Evolutionary conservation across 1,140 invertebrate genomes (phyloP).

Genomic region (Drosophila dunni): DNA sequence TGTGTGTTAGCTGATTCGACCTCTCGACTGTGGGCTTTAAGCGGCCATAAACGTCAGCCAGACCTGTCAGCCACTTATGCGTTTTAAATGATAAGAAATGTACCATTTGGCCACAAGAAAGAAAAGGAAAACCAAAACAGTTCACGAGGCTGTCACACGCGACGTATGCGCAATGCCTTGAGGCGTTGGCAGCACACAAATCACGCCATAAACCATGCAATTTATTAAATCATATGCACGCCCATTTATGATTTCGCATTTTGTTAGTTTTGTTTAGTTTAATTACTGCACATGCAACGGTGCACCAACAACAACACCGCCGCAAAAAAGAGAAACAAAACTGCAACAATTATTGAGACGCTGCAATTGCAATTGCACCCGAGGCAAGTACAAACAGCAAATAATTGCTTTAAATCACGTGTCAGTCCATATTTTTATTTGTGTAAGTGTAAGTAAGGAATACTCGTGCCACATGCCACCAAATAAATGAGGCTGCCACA

Average conservation of each 20-base stretch:
- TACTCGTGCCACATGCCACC: background rate
- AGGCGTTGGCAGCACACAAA: constrained; percentile 66
- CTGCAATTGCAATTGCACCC: constrained; percentile 26
- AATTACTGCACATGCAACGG: constrained; percentile 65
- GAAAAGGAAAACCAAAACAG: background rate
- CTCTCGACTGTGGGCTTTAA: constrained; percentile 49
- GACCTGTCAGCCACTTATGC: constrained; percentile 57
- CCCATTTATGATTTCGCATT: constrained; percentile 49
- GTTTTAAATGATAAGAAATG: constrained; percentile 78
- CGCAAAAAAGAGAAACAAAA: too few species aligned
- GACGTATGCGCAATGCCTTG: constrained; percentile 69
- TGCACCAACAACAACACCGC: constrained; percentile 24
- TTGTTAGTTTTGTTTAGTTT: constrained; percentile 45
- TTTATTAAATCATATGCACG: constrained; percentile 58
- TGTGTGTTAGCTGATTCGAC: constrained; percentile 14
- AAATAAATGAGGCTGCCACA: constrained; percentile 6
- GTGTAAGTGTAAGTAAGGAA: background rate
- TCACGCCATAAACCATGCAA: constrained; percentile 51
- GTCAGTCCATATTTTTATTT: constrained; percentile 37
- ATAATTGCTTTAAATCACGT: constrained; percentile 75
- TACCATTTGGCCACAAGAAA: constrained; percentile 36
- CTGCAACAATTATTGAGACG: constrained; percentile 13
- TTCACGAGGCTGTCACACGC: constrained; percentile 31
- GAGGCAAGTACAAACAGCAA: constrained; percentile 50
- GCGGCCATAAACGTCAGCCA: constrained; percentile 55